These are phyloP conservation scores for Papilio demoleus DNA, from an alignment of 2,888 invertebrate genomes.

Conservation along the genomic window DNA sequence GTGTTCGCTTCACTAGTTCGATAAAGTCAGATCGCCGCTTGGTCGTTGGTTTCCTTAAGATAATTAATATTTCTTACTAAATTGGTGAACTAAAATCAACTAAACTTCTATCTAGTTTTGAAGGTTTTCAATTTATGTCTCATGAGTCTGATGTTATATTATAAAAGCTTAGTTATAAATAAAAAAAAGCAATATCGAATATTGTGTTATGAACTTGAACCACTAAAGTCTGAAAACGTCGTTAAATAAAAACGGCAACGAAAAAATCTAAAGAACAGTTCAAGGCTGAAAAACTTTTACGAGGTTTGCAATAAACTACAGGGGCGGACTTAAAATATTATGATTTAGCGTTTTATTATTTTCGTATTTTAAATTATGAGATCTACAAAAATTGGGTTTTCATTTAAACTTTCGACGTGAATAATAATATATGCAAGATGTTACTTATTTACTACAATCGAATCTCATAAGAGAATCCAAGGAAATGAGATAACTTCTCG, in stretches of 20 bases:
- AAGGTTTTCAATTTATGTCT: not conserved
- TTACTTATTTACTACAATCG: too few species aligned
- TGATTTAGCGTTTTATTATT: constrained; percentile 9
- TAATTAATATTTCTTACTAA: too few species aligned
- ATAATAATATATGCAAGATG: not conserved
- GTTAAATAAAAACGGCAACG: constrained; percentile 15
- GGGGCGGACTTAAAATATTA: constrained; percentile 14
- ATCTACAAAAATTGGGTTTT: not conserved
- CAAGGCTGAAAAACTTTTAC: constrained; percentile 29
- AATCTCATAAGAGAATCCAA: too few species aligned
- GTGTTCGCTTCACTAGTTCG: too few species aligned
- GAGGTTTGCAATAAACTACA: constrained; percentile 28
- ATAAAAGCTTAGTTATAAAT: not conserved
- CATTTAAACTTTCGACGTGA: not conserved
- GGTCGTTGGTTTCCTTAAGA: too few species aligned
- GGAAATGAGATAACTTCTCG: too few species aligned
- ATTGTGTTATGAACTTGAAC: constrained; percentile 17
- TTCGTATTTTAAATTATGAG: constrained; percentile 10
- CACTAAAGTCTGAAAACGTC: constrained; percentile 10
- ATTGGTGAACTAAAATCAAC: too few species aligned
- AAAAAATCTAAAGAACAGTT: constrained; percentile 15
- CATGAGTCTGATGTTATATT: not conserved
- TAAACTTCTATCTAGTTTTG: not conserved
- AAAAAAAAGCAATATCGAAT: constrained; percentile 17
- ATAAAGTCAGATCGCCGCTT: too few species aligned